A percentile compares a stretch with the other conserved stretches of the same genome.
Evolutionary conservation across 2,888 invertebrate genomes (phyloP).

Genomic region (Lithophane ornitopus): DNA sequence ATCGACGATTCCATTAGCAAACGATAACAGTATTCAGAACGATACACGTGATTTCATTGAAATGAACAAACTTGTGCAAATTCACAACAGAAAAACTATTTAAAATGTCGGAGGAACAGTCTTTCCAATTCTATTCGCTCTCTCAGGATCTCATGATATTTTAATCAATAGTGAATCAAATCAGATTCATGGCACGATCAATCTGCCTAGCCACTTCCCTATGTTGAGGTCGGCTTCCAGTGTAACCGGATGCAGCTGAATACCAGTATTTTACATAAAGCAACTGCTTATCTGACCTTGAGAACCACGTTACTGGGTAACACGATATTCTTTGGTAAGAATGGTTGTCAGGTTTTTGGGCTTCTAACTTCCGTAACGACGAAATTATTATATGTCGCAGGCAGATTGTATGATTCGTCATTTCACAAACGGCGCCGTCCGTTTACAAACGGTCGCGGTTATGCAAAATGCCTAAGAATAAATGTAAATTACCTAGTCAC

Average conservation of each 20-base stretch:
- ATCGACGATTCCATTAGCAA: background rate
- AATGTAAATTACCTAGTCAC: no score
- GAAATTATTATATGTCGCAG: no score
- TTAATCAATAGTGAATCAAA: background rate
- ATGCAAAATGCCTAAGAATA: no score
- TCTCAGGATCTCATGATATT: background rate
- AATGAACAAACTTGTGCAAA: background rate
- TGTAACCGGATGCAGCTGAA: background rate
- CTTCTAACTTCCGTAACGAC: background rate
- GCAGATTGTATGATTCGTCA: no score
- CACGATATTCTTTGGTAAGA: background rate
- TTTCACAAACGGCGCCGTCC: no score
- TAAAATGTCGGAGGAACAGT: background rate
- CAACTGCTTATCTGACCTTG: no score
- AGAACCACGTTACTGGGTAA: background rate
- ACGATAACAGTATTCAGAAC: background rate
- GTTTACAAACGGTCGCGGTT: no score
- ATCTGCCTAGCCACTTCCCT: background rate
- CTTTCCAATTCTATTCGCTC: background rate
- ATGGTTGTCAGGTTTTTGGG: background rate
- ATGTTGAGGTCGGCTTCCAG: background rate
- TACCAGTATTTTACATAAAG: no score
- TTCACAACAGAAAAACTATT: background rate
- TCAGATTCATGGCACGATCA: background rate
- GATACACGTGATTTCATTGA: background rate